These are phyloP conservation scores for Petaurus breviceps DNA, from an alignment of 2,113 vertebrate genomes.

Conservation along the genomic window DNA sequence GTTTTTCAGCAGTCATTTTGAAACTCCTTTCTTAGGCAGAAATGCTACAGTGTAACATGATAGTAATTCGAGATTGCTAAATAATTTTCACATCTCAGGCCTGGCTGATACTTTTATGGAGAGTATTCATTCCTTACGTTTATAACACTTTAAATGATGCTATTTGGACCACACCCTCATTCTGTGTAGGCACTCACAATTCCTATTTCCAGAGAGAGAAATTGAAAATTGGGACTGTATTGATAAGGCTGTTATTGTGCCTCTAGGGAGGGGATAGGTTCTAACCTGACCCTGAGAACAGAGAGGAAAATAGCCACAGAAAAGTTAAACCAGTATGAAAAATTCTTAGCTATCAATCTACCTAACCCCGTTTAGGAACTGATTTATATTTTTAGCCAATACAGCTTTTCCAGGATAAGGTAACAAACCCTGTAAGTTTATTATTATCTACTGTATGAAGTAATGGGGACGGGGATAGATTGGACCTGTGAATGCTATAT, in stretches of 20 bases:
- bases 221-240: slow-evolving; percentile 25
- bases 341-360: slow-evolving; percentile 8
- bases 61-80: background rate
- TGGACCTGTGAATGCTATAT: background rate
- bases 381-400: slow-evolving; percentile 51
- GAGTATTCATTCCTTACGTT: background rate
- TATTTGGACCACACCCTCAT: background rate
- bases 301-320: slow-evolving; percentile 16
- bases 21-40: background rate
- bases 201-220: slow-evolving; percentile 43
- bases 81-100: background rate
- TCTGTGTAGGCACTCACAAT: background rate
- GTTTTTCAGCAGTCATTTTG: background rate
- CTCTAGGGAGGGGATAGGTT: slow-evolving; percentile 42
- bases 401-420: slow-evolving; percentile 10
- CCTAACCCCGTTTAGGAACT: slow-evolving; percentile 34
- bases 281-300: slow-evolving; percentile 51
- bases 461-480: background rate
- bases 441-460: background rate
- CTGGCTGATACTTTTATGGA: background rate
- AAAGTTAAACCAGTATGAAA: slow-evolving; percentile 43
- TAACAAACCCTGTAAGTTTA: background rate
- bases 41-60: background rate
- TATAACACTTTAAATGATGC: background rate
- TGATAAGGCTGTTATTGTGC: background rate